Evolutionary conservation across 2,888 invertebrate species (phyloP).

Genomic region (Antitype chi): DNA sequence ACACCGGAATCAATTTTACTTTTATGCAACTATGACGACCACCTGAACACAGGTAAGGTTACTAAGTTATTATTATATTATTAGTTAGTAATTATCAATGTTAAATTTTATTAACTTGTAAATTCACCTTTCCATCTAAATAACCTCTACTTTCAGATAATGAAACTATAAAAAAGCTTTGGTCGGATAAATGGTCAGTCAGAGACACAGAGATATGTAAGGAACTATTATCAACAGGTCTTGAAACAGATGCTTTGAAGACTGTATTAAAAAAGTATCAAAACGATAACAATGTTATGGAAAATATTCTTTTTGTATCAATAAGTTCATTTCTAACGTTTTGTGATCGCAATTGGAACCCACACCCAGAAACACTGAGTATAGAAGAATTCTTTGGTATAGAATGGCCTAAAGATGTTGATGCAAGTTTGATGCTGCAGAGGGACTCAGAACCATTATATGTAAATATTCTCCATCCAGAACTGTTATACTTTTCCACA

Average conservation of each 20-base stretch:
- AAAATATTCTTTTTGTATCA: constrained; percentile 90
- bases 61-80: neutral
- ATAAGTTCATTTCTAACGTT: constrained; percentile 93
- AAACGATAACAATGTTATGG: constrained; percentile 68
- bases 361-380: constrained; percentile 90
- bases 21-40: constrained; percentile 85
- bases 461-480: constrained; percentile 91
- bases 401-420: constrained; percentile 84
- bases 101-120: neutral
- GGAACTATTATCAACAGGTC: constrained; percentile 76
- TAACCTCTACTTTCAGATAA: constrained; percentile 73
- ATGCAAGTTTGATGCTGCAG: constrained; percentile 84
- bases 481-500: constrained; percentile 83
- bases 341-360: constrained; percentile 95
- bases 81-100: neutral
- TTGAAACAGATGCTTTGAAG: constrained; percentile 74
- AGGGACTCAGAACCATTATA: constrained; percentile 93
- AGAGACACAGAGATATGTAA: constrained; percentile 75
- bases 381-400: constrained; percentile 82
- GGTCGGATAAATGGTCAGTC: constrained; percentile 80
- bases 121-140: neutral
- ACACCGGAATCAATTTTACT: constrained; percentile 66
- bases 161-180: constrained; percentile 75
- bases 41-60: constrained; percentile 75
- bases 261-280: constrained; percentile 72